phyloP scores from a whole-genome alignment of 2,113 vertebrate genomes.

The Leucosticte australis region DNA sequence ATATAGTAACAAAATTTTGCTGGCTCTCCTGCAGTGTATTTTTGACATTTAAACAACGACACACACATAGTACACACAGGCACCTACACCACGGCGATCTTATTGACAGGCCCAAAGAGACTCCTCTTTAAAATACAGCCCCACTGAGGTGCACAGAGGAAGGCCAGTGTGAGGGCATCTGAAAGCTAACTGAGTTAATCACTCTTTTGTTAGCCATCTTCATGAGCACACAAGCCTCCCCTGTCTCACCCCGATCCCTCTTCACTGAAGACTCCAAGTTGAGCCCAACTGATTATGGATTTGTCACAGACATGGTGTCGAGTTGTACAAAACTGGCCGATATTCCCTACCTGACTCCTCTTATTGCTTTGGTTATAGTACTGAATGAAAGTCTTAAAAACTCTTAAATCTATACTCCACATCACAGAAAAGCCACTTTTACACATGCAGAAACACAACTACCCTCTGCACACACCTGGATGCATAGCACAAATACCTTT shows the following conservation, averaged over 20 bases:
- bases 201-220: slow-evolving; percentile 80
- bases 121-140: slow-evolving; percentile 32
- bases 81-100: slow-evolving; percentile 50
- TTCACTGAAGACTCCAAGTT: slow-evolving; percentile 4
- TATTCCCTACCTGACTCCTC: slow-evolving; percentile 72
- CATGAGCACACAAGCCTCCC: slow-evolving; percentile 72
- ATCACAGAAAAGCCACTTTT: slow-evolving; percentile 40
- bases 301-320: slow-evolving; percentile 34
- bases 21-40: slow-evolving; percentile 69
- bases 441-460: neutral
- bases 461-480: neutral
- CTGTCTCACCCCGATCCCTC: slow-evolving; percentile 13
- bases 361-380: slow-evolving; percentile 80
- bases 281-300: slow-evolving; percentile 20
- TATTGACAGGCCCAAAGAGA: slow-evolving; percentile 10
- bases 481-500: neutral
- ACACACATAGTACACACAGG: slow-evolving; percentile 46
- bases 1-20: slow-evolving; percentile 71
- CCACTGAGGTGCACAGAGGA: slow-evolving; percentile 32
- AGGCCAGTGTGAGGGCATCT: slow-evolving; percentile 72
- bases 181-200: slow-evolving; percentile 74
- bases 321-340: slow-evolving; percentile 75
- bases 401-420: slow-evolving; percentile 32
- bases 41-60: slow-evolving; percentile 70
- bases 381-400: slow-evolving; percentile 62